Conservation (phyloP, 2,888 invertebrate genomes). For the Lamellibrachia columna region DNA sequence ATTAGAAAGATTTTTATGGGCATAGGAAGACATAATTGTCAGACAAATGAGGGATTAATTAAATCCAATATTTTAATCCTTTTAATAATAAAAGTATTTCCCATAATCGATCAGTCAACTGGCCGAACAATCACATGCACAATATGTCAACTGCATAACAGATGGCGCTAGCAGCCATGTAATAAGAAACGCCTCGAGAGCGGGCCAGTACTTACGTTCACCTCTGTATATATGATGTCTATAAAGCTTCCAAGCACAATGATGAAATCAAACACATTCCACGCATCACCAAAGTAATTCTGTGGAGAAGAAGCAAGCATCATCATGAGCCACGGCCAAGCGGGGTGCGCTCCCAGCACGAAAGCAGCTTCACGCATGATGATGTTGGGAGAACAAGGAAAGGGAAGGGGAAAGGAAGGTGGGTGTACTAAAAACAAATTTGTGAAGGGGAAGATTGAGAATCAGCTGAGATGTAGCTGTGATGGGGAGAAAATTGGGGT, state of each 20-base stretch:
- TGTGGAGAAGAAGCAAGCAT: constrained; percentile 44
- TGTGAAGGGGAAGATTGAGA: too few relatives aligned
- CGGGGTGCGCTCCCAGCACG: not conserved
- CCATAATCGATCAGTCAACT: not conserved
- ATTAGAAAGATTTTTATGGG: not conserved
- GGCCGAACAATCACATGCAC: not conserved
- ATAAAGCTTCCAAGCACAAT: constrained; percentile 67
- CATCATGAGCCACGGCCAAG: constrained; percentile 9
- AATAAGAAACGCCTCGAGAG: not conserved
- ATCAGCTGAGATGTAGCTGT: not conserved
- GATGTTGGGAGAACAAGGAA: not conserved
- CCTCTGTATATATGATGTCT: constrained; percentile 85
- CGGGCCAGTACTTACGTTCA: constrained; percentile 79
- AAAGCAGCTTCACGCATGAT: not conserved
- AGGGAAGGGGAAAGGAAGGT: not conserved
- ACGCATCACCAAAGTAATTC: constrained; percentile 67
- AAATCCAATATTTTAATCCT: not conserved
- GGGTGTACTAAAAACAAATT: not conserved
- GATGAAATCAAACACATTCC: constrained; percentile 67
- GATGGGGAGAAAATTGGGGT: not conserved
- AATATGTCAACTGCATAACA: not conserved
- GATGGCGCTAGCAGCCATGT: not conserved
- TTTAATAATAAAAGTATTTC: not conserved
- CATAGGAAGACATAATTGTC: not conserved
- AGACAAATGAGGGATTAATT: not conserved